Evolutionary conservation across 2,113 vertebrate genomes (phyloP).

Genomic region (human): GRCh38 chr15:68543501-68544000

Average conservation of each 20-base stretch:
- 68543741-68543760: not conserved
- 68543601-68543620: constrained; percentile 55
- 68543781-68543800: not conserved
- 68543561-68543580: constrained; percentile 30
- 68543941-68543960: not conserved
- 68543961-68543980: too few relatives aligned
- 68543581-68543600: constrained; percentile 7
- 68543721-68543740: not conserved
- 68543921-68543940: not conserved
- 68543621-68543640: constrained; percentile 18
- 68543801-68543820: not conserved
- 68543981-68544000: not conserved
- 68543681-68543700: not conserved
- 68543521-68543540: not conserved
- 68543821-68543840: not conserved
- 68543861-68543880: not conserved
- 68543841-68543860: not conserved
- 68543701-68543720: not conserved
- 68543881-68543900: accelerated
- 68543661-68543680: not conserved
- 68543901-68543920: accelerated
- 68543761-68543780: not conserved
- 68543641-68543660: not conserved
- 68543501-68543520: not conserved
- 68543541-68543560: constrained; percentile 41